phyloP scores from a whole-genome alignment of 1,140 invertebrate genomes.

The Lethocerus indicus region DNA sequence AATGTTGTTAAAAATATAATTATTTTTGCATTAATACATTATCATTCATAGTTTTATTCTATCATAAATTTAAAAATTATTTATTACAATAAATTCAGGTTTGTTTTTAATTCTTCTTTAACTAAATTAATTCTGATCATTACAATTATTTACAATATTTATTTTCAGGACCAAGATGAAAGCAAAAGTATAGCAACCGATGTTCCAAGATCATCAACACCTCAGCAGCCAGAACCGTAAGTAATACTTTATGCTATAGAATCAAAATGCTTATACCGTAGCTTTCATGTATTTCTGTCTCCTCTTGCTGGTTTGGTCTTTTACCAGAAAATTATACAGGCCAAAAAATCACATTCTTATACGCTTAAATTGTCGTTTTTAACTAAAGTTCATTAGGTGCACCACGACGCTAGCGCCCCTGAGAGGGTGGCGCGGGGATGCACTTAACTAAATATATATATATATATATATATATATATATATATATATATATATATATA shows the following conservation, averaged over 20 bases:
- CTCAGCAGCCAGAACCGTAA: conserved; percentile 15
- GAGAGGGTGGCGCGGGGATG: no score
- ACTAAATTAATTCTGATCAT: background rate
- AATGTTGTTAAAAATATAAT: background rate
- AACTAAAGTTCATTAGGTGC: no score
- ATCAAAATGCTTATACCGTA: no score
- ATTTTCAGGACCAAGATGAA: conserved; percentile 14
- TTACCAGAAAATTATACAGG: no score
- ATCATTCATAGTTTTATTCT: background rate
- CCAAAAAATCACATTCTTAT: no score
- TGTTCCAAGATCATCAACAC: conserved; percentile 11
- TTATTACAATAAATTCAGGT: background rate
- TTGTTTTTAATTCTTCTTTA: background rate
- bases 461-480: no score
- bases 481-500: no score
- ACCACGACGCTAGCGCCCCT: no score
- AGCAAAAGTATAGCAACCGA: conserved; percentile 10
- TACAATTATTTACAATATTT: background rate
- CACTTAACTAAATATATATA: no score
- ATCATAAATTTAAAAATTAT: background rate
- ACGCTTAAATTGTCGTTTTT: no score
- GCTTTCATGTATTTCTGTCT: no score
- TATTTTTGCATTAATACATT: background rate
- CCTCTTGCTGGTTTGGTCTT: no score
- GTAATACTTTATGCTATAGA: conserved; percentile 8